Percentiles rank a stretch among this genome's conserved stretches.
Conservation (phyloP, 2,888 invertebrate genomes). For the Drosophila sordidapex region DNA sequence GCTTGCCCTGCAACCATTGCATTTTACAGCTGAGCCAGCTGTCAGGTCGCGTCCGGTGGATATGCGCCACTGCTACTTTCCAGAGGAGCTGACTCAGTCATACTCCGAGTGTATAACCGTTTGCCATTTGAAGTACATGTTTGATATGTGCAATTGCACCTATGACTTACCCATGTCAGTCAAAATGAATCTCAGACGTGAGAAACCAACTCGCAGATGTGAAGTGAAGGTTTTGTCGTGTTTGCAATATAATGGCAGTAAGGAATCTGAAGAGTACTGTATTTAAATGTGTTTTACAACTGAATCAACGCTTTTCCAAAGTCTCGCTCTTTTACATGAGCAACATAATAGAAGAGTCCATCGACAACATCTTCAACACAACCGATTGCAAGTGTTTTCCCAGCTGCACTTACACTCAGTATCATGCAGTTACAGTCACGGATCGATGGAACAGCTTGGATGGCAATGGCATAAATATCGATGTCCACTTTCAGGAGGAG, state of each 20-base stretch:
- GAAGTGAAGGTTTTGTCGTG: constrained; percentile 49
- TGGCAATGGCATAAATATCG: constrained; percentile 46
- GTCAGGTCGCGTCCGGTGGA: constrained; percentile 53
- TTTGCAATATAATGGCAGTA: constrained; percentile 47
- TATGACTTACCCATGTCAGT: constrained; percentile 10
- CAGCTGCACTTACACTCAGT: constrained; percentile 68
- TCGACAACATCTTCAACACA: constrained; percentile 49
- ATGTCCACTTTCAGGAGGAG: constrained; percentile 70
- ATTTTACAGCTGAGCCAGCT: constrained; percentile 67
- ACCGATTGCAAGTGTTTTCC: constrained; percentile 71
- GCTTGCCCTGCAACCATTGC: constrained; percentile 62
- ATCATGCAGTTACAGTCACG: constrained; percentile 61
- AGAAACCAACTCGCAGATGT: not conserved
- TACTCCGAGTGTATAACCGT: constrained; percentile 58
- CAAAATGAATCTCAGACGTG: rapidly evolving
- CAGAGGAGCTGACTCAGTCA: constrained; percentile 35
- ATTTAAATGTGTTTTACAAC: rapidly evolving
- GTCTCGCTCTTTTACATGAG: constrained; percentile 63
- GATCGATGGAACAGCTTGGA: constrained; percentile 32
- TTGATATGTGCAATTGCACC: constrained; percentile 59
- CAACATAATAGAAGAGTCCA: constrained; percentile 68
- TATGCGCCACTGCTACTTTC: constrained; percentile 69
- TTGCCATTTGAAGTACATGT: constrained; percentile 63
- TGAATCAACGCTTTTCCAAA: constrained; percentile 7
- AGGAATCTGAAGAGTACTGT: not conserved